These are phyloP conservation scores for Anhinga anhinga DNA, from an alignment of 2,113 vertebrate species.

Conservation along the genomic window DNA sequence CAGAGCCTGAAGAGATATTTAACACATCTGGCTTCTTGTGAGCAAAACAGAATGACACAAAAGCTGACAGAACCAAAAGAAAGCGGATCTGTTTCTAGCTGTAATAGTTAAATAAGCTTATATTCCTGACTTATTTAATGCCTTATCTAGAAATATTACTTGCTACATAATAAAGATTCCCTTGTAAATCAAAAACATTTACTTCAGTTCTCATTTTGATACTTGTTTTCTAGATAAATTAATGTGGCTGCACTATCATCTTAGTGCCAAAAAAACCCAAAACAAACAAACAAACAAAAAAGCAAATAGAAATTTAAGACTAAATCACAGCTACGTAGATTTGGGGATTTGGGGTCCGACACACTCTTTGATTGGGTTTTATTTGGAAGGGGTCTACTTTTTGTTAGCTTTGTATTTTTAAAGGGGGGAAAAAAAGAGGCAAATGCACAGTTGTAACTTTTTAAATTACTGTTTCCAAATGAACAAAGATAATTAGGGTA, in stretches of 20 bases:
- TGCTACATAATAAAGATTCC: not conserved
- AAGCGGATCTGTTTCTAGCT: not conserved
- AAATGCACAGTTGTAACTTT: not conserved
- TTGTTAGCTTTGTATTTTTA: not conserved
- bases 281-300: not conserved
- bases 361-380: not conserved
- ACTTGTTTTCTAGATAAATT: not conserved
- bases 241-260: not conserved
- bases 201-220: not conserved
- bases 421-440: not conserved
- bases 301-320: not conserved
- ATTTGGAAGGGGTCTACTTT: not conserved
- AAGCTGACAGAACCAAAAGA: not conserved
- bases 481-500: not conserved
- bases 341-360: not conserved
- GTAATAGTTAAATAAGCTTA: not conserved
- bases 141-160: not conserved
- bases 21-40: not conserved
- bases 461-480: not conserved
- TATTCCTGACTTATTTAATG: not conserved
- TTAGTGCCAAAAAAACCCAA: not conserved
- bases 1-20: not conserved
- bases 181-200: not conserved
- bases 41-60: not conserved
- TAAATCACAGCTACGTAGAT: not conserved